A percentile compares a stretch with the other conserved stretches of the same genome.
phyloP scores from a whole-genome alignment of 30 jellyfish, hydroid and myxozoan genomes.

The Hydractinia echinata region DNA sequence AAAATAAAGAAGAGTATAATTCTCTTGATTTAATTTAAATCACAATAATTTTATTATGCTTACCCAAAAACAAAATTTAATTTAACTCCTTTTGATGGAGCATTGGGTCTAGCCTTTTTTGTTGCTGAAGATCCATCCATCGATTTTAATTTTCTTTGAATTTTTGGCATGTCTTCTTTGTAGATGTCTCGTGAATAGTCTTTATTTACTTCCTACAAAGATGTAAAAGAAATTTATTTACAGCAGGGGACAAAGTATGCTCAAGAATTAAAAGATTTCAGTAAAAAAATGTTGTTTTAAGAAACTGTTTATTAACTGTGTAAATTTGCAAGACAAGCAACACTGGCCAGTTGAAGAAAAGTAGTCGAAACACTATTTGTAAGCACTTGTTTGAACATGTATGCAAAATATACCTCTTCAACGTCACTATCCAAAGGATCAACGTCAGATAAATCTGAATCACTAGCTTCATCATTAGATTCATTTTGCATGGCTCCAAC shows the following conservation, averaged over 20 bases:
- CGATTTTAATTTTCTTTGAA: constrained; percentile 58
- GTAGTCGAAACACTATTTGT: too few relatives aligned
- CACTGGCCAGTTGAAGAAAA: too few relatives aligned
- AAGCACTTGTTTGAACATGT: too few relatives aligned
- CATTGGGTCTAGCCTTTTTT: constrained; percentile 66
- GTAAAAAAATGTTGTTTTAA: neutral
- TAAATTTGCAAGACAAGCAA: too few relatives aligned
- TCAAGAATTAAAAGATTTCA: neutral
- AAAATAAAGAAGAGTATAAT: too few relatives aligned
- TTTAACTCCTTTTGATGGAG: constrained; percentile 78
- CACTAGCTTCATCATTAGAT: constrained; percentile 84
- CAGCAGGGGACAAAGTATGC: neutral
- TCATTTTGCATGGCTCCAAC: constrained; percentile 61
- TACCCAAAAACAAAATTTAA: constrained; percentile 81
- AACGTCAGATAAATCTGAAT: constrained; percentile 92
- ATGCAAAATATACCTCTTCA: constrained; percentile 58
- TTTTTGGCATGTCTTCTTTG: constrained; percentile 78
- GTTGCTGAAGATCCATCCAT: constrained; percentile 41
- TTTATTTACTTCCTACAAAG: constrained; percentile 60
- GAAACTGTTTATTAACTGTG: neutral
- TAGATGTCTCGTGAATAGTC: constrained; percentile 65
- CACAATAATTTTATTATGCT: too few relatives aligned
- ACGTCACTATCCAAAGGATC: constrained; percentile 90
- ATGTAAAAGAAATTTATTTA: neutral
- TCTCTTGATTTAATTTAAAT: too few relatives aligned